phyloP scores from a whole-genome alignment of 2,888 invertebrate species.

The Pterostichus niger region DNA sequence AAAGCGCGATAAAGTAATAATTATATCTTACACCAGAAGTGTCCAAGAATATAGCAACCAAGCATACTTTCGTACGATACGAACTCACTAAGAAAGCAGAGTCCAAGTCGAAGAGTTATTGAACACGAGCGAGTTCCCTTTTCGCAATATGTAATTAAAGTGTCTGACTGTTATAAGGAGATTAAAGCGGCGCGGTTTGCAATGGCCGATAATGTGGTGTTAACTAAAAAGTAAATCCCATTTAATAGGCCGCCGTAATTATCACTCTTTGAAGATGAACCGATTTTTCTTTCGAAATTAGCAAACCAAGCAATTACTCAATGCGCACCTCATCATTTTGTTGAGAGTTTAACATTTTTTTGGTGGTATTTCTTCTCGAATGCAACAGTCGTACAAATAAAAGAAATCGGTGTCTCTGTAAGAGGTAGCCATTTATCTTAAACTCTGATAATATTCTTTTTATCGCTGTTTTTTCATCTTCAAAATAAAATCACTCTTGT shows the following conservation, averaged over 20 bases:
- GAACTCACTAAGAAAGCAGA: too few species aligned
- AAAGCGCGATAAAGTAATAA: constrained; percentile 28
- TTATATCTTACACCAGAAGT: constrained; percentile 1
- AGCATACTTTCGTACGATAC: too few species aligned
- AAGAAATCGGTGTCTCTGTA: constrained; percentile 4
- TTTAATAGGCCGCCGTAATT: constrained; percentile 32
- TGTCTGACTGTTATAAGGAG: constrained; percentile 40
- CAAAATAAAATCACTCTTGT: not conserved
- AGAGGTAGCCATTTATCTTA: constrained; percentile 14
- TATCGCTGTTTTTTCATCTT: constrained; percentile 6
- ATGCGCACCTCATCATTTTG: not conserved
- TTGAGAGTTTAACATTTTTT: not conserved
- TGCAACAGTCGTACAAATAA: constrained; percentile 3
- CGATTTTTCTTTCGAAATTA: constrained; percentile 4
- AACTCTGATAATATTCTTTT: constrained; percentile 15
- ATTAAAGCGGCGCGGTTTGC: constrained; percentile 37
- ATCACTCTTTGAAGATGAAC: not conserved
- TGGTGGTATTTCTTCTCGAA: not conserved
- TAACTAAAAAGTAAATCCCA: constrained; percentile 10
- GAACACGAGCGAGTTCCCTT: not conserved
- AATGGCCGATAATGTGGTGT: constrained; percentile 6
- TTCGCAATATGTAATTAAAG: constrained; percentile 38
- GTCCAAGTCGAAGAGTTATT: not conserved
- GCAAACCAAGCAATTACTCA: constrained; percentile 2
- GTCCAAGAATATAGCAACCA: not conserved